Evolutionary conservation across 2,113 vertebrate genomes (phyloP), one percentile per base, ranked within the genome.

Genomic region (Podocnemis expansa): DNA sequence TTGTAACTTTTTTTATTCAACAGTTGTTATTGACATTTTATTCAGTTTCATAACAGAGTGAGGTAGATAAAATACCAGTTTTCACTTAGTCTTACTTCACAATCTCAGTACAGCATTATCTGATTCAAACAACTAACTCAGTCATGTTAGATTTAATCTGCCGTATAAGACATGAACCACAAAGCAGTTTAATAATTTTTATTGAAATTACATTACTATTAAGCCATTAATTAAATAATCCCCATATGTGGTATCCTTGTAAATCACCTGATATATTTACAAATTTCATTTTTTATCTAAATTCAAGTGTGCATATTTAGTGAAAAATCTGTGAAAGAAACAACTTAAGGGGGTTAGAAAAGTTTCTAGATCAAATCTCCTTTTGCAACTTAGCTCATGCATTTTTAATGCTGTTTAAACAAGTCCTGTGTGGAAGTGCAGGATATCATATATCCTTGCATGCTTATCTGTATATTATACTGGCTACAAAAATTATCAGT

Each of bases 11-110:
- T 29, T 38, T 56, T 10, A 25, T 17, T 52, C 25, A 80, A 54
- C 49, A 80, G 6, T 52, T 80, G 52, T 34, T 63, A 79, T 91
- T 93, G 60, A 45, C 5, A 93, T 96, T 85, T 89, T 82, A 43
- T 78, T 85, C 43, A 84, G 43, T 89, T 17, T 6, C 19, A 2
- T 63, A 41, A 78, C 16, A 67, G 87, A 13, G 54, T 88, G 89
- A 89, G 55, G 85, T 0, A 3, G 34, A 38, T 84, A 16, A 83
- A 63, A 45, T 73, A 47, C 2, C 24, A 86, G 0, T 21, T 9
- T 93, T 89, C 87, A 10, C 49, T 38, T 34, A 8, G 76, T 43
- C 24, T 51, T n/a, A 43, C 24, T 81, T 83, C 55, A 0, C 34
- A 2, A 49, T 29, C 84, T 29, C 34, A n/a, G 6, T 10, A 25